phyloP scores from a whole-genome alignment of 2,797 vertebrate genomes.

The Ctenosaura bakeri region DNA sequence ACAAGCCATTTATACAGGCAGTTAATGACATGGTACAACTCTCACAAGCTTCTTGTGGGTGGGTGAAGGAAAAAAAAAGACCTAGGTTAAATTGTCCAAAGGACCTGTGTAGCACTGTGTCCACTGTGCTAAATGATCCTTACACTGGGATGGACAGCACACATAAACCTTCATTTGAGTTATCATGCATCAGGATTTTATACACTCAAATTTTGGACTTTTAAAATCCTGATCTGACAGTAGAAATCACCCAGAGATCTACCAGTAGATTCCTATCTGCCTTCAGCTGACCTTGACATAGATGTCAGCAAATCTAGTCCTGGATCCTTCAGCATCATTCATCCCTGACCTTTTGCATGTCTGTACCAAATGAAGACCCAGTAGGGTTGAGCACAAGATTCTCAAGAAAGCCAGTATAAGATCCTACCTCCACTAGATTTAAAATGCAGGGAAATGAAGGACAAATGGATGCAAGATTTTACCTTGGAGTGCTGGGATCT shows the following conservation, averaged over 20 bases:
- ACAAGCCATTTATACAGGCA: not conserved
- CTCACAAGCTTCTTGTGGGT: no score
- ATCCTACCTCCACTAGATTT: not conserved
- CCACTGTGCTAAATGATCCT: no score
- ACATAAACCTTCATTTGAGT: no score
- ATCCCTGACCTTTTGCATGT: not conserved
- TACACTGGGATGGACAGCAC: no score
- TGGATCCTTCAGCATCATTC: not conserved
- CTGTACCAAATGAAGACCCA: not conserved
- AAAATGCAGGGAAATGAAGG: not conserved
- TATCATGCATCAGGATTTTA: no score
- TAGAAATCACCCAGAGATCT: not conserved
- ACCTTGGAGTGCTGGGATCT: slow-evolving; percentile 13
- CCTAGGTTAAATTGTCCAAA: not conserved
- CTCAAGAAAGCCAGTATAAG: not conserved
- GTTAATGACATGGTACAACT: not conserved
- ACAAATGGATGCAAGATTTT: not conserved
- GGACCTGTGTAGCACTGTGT: no score
- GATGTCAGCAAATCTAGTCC: no score
- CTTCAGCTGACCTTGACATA: not conserved
- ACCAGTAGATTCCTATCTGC: not conserved
- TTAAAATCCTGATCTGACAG: not conserved
- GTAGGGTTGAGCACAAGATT: not conserved
- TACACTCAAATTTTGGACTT: no score
- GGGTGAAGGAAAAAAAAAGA: not conserved